A percentile compares a stretch with the other conserved stretches of the same genome.
These are phyloP conservation scores for Orthosia cruda DNA, from an alignment of 2,888 invertebrate species.

Conservation along the genomic window DNA sequence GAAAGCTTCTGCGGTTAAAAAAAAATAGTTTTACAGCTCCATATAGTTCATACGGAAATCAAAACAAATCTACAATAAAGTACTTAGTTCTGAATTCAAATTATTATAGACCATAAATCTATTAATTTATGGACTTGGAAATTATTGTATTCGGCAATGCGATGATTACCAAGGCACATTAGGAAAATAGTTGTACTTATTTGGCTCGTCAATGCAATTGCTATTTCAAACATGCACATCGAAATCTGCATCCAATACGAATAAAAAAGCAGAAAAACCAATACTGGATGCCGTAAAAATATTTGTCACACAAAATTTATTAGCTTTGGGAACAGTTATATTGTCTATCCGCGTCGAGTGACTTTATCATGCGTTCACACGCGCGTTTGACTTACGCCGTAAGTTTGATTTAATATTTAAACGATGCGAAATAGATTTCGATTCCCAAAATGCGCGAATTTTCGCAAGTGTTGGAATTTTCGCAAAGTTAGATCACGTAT, in stretches of 20 bases:
- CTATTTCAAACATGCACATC: conserved; percentile 8
- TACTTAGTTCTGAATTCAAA: too few species aligned
- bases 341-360: conserved; percentile 53
- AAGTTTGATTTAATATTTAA: conserved; percentile 69
- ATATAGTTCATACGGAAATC: too few species aligned
- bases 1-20: too few species aligned
- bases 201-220: background rate
- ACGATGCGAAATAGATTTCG: conserved; percentile 55
- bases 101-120: too few species aligned
- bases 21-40: too few species aligned
- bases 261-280: conserved; percentile 35
- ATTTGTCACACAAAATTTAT: conserved; percentile 60
- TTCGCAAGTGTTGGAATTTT: conserved; percentile 49
- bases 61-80: too few species aligned
- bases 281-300: conserved; percentile 55
- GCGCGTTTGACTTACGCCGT: conserved; percentile 55
- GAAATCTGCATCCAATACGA: conserved; percentile 34
- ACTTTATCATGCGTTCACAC: conserved; percentile 60
- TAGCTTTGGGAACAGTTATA: conserved; percentile 59
- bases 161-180: too few species aligned
- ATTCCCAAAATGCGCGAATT: conserved; percentile 48
- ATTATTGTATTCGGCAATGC: too few species aligned
- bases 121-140: too few species aligned
- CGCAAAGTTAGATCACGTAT: conserved; percentile 70
- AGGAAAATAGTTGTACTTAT: too few species aligned